phyloP scores from a whole-genome alignment of 2,888 invertebrate species.

The Pristionchus japonicus region DNA sequence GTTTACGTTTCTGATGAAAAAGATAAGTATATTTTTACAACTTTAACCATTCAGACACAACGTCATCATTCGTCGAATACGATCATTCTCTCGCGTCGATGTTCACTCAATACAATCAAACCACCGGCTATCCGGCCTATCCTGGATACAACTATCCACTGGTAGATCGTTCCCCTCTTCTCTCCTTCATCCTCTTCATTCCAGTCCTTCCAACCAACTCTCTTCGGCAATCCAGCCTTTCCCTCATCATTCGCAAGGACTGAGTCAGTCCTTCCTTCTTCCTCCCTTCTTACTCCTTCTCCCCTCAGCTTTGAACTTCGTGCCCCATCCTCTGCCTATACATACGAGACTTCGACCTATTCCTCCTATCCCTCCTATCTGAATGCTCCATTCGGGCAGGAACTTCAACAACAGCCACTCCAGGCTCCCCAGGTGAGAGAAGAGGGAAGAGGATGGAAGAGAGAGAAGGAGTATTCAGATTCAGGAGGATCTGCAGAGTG shows the following conservation, averaged over 20 bases:
- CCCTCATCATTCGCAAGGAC: constrained; percentile 1
- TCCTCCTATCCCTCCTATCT: neutral
- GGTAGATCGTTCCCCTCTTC: neutral
- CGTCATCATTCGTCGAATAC: neutral
- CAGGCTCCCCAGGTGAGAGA: neutral
- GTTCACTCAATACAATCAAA: neutral
- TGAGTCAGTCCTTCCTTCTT: neutral
- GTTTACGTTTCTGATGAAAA: too few species aligned
- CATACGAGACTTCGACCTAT: neutral
- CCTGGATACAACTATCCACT: neutral
- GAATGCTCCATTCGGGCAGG: neutral
- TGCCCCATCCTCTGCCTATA: neutral
- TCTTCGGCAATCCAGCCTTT: neutral
- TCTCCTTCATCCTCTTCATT: neutral
- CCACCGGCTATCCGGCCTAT: neutral
- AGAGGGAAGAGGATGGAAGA: neutral
- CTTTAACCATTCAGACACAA: neutral
- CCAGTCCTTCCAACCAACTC: neutral
- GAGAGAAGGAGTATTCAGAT: neutral
- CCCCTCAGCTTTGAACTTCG: constrained; percentile 6
- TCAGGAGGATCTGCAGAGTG: constrained; percentile 9
- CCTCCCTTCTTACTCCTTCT: neutral
- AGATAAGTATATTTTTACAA: too few species aligned
- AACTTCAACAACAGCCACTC: neutral
- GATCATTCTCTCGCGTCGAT: neutral